phyloP scores from a whole-genome alignment of 1,140 invertebrate species.

The Scylla paramamosain region DNA sequence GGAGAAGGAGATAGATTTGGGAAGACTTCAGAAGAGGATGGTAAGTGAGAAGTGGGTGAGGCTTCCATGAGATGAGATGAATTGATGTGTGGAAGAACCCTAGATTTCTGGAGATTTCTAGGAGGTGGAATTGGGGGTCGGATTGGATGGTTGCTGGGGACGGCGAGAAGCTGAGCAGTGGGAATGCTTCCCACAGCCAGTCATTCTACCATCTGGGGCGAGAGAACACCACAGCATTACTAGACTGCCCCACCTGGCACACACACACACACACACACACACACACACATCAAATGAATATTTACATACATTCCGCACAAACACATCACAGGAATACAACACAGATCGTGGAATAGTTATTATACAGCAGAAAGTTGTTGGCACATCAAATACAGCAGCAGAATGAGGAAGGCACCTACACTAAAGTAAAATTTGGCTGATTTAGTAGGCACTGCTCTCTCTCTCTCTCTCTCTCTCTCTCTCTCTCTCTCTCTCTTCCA shows the following conservation, averaged over 20 bases:
- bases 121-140: conserved; percentile 58
- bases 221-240: conserved; percentile 58
- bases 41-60: background rate
- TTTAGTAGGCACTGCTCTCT: too few relatives aligned
- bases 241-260: background rate
- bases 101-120: background rate
- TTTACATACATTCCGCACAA: too few relatives aligned
- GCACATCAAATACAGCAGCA: too few relatives aligned
- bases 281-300: too few relatives aligned
- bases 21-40: conserved; percentile 52
- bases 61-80: background rate
- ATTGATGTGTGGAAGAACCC: background rate
- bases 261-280: background rate
- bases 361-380: too few relatives aligned
- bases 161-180: conserved; percentile 22
- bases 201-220: conserved; percentile 76
- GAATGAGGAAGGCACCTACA: too few relatives aligned
- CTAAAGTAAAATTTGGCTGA: too few relatives aligned
- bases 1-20: conserved; percentile 65
- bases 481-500: too few relatives aligned
- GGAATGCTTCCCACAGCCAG: conserved; percentile 56
- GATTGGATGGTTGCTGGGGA: background rate
- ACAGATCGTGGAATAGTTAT: too few relatives aligned
- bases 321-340: too few relatives aligned
- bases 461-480: too few relatives aligned